Base-by-base conservation (phyloP, 2,888 invertebrate species). In the Drosophila aldrichi region DNA sequence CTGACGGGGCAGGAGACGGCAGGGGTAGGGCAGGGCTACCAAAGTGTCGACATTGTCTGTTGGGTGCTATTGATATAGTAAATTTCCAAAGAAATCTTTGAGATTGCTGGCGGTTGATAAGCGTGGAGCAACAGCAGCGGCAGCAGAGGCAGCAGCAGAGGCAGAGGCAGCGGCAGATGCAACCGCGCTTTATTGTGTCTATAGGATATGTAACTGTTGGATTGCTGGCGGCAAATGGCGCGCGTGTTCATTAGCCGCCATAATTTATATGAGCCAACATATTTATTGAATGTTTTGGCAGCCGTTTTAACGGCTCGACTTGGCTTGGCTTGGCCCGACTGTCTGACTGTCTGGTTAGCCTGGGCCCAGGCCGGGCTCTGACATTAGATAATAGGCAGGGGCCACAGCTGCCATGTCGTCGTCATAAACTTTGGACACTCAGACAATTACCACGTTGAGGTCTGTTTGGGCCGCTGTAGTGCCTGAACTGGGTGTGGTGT, bases 241-340 rank as follows among this genome's bases (percentile, higher is more conserved):
- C 74, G 88, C 81, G 88, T 86, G 88, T 88, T 87, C 86, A 87
- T 87, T 87, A 87, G 86, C 67, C 74, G 75, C 81, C 88, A 89
- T 87, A 87, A 89, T 87, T 87, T 87, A 87, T 87, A 89, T 89
- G 81, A 81, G 75, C 89, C 88, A 85, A 85, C 82, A 87, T 85
- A 89, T 88, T 87, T 89, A 89, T 89, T 88, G 86, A 88, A 87
- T 87, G 86, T 87, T 87, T 87, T 87, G 90, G 88, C 90, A 87
- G 81, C 74, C 81, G 70, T 59, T 79, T 89, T 80, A 88, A 89
- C 82, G 80, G 89, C 86, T 81, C 16, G 36, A 14, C 36, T 16
- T 1, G 68, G 70, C 61, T 56, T 36, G 8, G 3, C 40, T 29
- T 52, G 54, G 38, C 25, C 38, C 40, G 4, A 6, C 48, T 29